phyloP scores from a whole-genome alignment of 2,888 invertebrate genomes.

The Xestia rhomboidea region DNA sequence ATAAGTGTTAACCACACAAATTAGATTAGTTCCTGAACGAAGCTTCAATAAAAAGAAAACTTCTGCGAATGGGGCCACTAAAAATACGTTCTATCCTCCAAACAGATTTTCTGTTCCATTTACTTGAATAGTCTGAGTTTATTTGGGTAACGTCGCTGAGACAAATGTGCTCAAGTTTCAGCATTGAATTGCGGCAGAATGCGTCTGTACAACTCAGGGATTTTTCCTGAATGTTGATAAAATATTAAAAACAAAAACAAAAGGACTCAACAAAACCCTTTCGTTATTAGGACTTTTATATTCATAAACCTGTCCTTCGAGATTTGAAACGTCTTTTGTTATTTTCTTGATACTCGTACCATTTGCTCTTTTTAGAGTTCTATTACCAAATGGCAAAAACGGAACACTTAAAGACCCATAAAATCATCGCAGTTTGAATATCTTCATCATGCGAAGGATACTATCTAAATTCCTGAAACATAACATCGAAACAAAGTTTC shows the following conservation, averaged over 20 bases:
- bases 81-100: neutral
- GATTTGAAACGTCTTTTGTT: neutral
- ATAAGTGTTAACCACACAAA: neutral
- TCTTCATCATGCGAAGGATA: neutral
- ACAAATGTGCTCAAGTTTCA: slow-evolving; percentile 37
- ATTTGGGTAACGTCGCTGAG: slow-evolving; percentile 17
- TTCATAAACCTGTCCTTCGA: slow-evolving; percentile 1
- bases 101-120: slow-evolving; percentile 37
- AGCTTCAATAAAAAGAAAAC: slow-evolving; percentile 22
- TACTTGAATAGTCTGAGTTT: slow-evolving; percentile 30
- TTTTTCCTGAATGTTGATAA: slow-evolving; percentile 9
- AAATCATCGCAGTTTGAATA: neutral
- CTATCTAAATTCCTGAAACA: slow-evolving; percentile 9
- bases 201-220: neutral
- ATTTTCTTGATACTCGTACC: neutral
- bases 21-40: neutral
- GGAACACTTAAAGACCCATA: too few relatives aligned
- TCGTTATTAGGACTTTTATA: neutral
- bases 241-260: neutral
- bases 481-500: neutral
- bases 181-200: slow-evolving; percentile 9
- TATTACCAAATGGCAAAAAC: too few relatives aligned
- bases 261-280: neutral
- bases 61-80: neutral
- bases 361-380: neutral